phyloP scores from a whole-genome alignment of 2,113 vertebrate genomes.

The Boulengeromyrus knoepffleri region DNA sequence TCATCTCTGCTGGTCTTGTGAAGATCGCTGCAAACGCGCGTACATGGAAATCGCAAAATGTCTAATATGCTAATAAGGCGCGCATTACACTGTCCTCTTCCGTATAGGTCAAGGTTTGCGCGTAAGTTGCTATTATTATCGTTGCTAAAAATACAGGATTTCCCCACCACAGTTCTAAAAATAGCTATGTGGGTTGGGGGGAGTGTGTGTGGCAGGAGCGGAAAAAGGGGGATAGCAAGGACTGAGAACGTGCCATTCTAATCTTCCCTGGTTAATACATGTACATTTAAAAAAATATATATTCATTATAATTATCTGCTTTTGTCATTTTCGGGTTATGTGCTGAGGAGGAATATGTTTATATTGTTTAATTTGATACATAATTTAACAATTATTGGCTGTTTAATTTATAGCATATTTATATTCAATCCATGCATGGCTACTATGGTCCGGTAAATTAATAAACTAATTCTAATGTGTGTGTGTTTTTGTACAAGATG shows the following conservation, averaged over 20 bases:
- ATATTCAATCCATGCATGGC: background rate
- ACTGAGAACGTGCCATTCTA: background rate
- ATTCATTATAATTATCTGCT: background rate
- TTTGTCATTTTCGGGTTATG: background rate
- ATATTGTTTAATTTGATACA: background rate
- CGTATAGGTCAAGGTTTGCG: constrained; percentile 53
- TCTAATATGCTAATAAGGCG: background rate
- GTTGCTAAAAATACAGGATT: constrained; percentile 63
- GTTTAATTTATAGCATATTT: background rate
- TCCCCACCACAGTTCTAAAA: constrained; percentile 51
- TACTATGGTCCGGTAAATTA: background rate
- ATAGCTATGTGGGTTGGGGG: constrained; percentile 43
- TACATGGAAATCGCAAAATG: background rate
- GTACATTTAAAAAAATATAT: background rate
- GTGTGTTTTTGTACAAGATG: background rate
- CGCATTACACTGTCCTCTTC: background rate
- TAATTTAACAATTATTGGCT: background rate
- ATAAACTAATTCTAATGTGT: background rate
- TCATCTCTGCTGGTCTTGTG: background rate
- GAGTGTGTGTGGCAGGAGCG: constrained; percentile 39
- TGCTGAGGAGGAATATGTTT: background rate
- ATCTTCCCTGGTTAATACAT: background rate
- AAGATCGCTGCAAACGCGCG: background rate
- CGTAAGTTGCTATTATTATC: constrained; percentile 58
- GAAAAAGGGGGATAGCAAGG: constrained; percentile 34